Percentiles rank a stretch among this genome's conserved stretches.
Conservation (phyloP, 1,140 invertebrate species). For the Scaptomyza pallida region DNA sequence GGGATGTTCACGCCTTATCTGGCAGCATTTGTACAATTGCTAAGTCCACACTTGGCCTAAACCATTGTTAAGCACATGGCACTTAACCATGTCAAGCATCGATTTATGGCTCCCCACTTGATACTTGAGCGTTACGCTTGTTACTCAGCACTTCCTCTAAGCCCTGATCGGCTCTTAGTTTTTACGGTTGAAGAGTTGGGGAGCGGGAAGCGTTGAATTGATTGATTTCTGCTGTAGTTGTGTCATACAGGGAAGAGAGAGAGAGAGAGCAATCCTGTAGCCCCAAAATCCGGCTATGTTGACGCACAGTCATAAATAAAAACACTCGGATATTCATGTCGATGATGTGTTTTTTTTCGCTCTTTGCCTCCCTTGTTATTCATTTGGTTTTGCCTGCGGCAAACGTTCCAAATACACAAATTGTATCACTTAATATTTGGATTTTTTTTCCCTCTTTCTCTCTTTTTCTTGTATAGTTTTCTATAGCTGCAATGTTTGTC, state of each 20-base stretch:
- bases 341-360: conserved; percentile 38
- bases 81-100: conserved; percentile 52
- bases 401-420: conserved; percentile 63
- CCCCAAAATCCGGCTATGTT: conserved; percentile 39
- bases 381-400: conserved; percentile 65
- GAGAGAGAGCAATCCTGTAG: conserved; percentile 26
- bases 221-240: conserved; percentile 72
- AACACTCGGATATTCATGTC: conserved; percentile 80
- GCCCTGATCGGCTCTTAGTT: conserved; percentile 34
- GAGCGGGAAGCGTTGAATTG: conserved; percentile 37
- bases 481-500: background rate
- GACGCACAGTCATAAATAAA: conserved; percentile 77
- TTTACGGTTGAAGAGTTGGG: conserved; percentile 23
- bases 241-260: no score
- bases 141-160: conserved; percentile 29
- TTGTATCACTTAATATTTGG: conserved; percentile 72
- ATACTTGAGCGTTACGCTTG: conserved; percentile 17
- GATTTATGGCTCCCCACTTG: conserved; percentile 46
- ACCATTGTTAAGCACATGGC: conserved; percentile 48
- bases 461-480: conserved; percentile 10
- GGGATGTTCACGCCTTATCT: background rate
- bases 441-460: conserved; percentile 1
- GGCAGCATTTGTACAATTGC: conserved; percentile 11
- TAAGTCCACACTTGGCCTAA: conserved; percentile 27
- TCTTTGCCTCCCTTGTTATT: conserved; percentile 38